Percentiles rank a stretch among this genome's conserved stretches.
phyloP scores from a whole-genome alignment of 1,140 invertebrate genomes.

The Metopolophium dirhodum region DNA sequence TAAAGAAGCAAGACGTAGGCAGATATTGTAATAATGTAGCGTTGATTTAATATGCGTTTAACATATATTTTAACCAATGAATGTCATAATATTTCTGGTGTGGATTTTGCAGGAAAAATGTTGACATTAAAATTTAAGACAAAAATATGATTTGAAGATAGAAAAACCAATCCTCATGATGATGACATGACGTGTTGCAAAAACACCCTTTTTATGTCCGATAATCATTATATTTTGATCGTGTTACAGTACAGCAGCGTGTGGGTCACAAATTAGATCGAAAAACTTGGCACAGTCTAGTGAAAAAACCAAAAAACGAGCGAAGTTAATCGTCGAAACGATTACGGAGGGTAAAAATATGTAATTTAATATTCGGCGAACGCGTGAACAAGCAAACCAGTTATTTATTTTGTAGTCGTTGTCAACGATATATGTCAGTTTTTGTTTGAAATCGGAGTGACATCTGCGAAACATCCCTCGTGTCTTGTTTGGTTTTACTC shows the following conservation, averaged over 20 bases:
- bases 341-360: background rate
- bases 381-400: background rate
- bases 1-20: too few relatives aligned
- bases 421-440: background rate
- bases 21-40: too few relatives aligned
- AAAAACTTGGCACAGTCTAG: background rate
- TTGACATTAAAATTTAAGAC: too few relatives aligned
- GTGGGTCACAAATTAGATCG: background rate
- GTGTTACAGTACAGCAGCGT: background rate
- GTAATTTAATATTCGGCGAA: background rate
- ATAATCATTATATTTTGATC: background rate
- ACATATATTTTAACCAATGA: too few relatives aligned
- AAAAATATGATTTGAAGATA: too few relatives aligned
- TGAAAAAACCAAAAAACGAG: background rate
- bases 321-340: background rate
- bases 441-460: conserved; percentile 11
- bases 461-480: background rate
- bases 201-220: background rate
- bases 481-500: background rate
- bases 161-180: too few relatives aligned
- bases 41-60: too few relatives aligned
- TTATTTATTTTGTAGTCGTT: background rate
- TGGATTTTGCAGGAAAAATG: too few relatives aligned
- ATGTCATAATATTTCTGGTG: too few relatives aligned
- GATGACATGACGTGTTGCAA: background rate